Evolutionary conservation across 1,140 invertebrate genomes (phyloP), one percentile per base, ranked within the genome.

Genomic region (Drosophila sturtevanti): DNA sequence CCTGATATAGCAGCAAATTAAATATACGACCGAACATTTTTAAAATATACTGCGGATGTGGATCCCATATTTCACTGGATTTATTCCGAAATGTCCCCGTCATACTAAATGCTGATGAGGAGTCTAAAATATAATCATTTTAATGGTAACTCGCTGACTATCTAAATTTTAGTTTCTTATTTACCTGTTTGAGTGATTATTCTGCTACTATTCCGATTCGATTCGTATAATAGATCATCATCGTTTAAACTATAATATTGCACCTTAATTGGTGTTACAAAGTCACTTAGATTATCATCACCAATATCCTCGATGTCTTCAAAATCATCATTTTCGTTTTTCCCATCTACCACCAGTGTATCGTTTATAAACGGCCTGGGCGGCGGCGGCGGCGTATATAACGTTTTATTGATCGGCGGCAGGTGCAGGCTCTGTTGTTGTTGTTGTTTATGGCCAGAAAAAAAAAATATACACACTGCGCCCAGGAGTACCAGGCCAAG

Each of bases 11-110:
- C 22, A 93, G 86, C 14, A 96, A 81, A 44, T 93, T 93, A 73
- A 95, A 93, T 35, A 84, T 85, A 48, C 89, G 91, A 0, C 94
- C 94, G 76, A 95, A 96, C 9, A 94, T 94, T 6, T 92, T 92
- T 38, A 96, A 95, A 74, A 94, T 93, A 72, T 96, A 96, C 65
- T 94, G 93, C 1, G 95, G 95, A 92, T 96, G 95, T 12, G 95
- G 95, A 89, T 96, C 95, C 95, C 95, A 96, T 16, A 95, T 92
- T 81, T 93, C 91, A 10, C 94, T 94, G 16, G 92, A 92, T 60
- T 93, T 92, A 61, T 93, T 94, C 18, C 95, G 93, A 81, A 94
- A 95, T 77, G 95, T 94, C 5, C 95, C 95, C 37, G 91, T 92
- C 75, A 77, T 81, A 61, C 77, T 89, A 58, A 91, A 91, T 24